Evolutionary conservation across 1,140 invertebrate species (phyloP), one percentile per base, ranked within the genome.

Genomic region (Chrysomallon squamiferum): DNA sequence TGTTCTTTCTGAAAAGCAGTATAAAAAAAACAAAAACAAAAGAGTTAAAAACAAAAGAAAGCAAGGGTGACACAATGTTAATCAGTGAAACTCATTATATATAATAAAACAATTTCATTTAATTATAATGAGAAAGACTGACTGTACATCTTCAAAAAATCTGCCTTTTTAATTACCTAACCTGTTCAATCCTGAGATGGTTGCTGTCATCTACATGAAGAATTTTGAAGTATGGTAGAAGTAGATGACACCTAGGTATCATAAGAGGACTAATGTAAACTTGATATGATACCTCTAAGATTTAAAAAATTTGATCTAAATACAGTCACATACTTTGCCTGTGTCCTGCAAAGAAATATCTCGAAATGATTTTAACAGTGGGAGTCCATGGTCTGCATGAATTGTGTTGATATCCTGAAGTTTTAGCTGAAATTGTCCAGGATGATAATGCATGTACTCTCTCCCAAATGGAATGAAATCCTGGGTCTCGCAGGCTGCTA

Each of bases 381-480:
- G 84, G n/a, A 84, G 60, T 7, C 79, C 80, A 74, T 84, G 74
- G 45, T 78, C 72, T 66, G 73, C 64, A 49, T 70, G 63, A 25
- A 69, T 69, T 45, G 66, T 49, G 59, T 66, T 77, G 41, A 68
- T 66, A 35, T 76, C 66, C 68, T 77, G 64, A 27, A 78, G 68
- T 63, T 77, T 77, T 59, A 82, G 72, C 59, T 84, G 84, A 50
- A 87, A 83, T 66, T 87, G 87, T 65, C 92, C 91, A 57, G 94
- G 94, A 88, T 95, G 94, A 56, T 89, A 89, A 57, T 88, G 84
- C 78, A 93, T 86, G 83, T 92, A 91, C 81, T 92, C 90, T 84
- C 93, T 89, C 78, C 94, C 94, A 88, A 92, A 92, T 78, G 94
- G 94, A 87, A 93, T 88, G 89, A 93, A 95, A 87, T 95, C 93